Evolutionary conservation across 2,888 invertebrate species (phyloP), one percentile per base, ranked within the genome.

Genomic region (Sinhomidia bicolor): DNA sequence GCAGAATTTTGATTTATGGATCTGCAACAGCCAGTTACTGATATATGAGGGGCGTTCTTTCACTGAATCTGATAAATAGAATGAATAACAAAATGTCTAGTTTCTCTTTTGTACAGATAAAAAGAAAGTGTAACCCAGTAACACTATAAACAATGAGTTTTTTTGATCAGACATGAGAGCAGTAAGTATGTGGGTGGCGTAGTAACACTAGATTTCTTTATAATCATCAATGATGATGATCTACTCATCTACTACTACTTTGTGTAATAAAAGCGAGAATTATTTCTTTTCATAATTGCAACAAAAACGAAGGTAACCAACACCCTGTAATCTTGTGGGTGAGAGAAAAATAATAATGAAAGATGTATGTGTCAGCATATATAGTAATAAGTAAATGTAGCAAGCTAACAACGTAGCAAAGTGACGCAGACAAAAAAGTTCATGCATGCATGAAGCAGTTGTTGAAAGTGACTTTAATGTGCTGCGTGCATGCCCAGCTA

Each of bases 121-220:
- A 5, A 32, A 32, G 62, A 65, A 29, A 14, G n/a, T n/a, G 3
- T 14, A 65, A 65, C 32, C 29, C n/a, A 32, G n/a, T 7, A 65
- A n/a, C 32, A 65, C 29, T 65, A 65, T 29, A 65, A 65, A 65
- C 62, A 65, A 65, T 65, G 62, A 65, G n/a, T n/a, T 65, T 32
- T 32, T 32, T 65, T 65, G 29, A 65, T 65, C 62, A 60, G 23
- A 12, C 23, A 14, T 65, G 32, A 32, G 29, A n/a, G 5, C 32
- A 29, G 14, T 14, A 65, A 32, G 26, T 32, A 26, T n/a, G n/a
- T n/a, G n/a, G n/a, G 26, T 60, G n/a, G n/a, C 3, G 14, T 51
- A 60, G 32, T 14, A 3, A 51, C n/a, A 32, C n/a, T 12, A 10
- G 32, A 20, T 65, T 65, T 29, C 62, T 32, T 32, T 65, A 32